phyloP scores from a whole-genome alignment of 2,797 vertebrate genomes.

The Dendrocincla tyrannina region DNA sequence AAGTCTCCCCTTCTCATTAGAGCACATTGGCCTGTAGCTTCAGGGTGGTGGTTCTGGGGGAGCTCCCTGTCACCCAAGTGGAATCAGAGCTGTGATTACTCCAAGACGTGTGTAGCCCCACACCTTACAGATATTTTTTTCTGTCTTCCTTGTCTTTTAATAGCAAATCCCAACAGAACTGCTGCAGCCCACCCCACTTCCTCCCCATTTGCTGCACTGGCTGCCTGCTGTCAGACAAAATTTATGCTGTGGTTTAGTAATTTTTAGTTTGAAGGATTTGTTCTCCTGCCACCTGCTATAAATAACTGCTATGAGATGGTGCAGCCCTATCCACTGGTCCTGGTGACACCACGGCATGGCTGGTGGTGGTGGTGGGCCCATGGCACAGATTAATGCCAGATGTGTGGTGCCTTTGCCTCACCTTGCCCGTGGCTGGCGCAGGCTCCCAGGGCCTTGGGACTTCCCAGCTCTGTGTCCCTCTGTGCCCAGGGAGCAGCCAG shows the following conservation, averaged over 20 bases:
- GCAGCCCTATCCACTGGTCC: accelerated
- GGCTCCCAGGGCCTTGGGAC: neutral
- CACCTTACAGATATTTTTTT: neutral
- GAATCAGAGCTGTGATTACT: neutral
- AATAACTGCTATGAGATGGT: neutral
- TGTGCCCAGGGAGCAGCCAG: accelerated
- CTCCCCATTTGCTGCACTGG: neutral
- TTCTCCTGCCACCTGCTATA: conserved; percentile 35
- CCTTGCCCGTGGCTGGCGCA: accelerated
- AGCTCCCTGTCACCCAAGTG: conserved; percentile 10
- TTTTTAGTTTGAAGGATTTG: conserved; percentile 56
- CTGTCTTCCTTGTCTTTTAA: neutral
- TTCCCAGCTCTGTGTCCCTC: accelerated
- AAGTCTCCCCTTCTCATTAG: conserved; percentile 18
- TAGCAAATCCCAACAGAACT: neutral
- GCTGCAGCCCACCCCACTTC: neutral
- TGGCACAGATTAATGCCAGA: neutral
- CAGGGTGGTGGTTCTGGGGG: neutral
- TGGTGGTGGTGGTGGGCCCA: accelerated
- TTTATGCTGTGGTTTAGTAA: conserved; percentile 62
- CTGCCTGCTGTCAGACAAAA: conserved; percentile 53
- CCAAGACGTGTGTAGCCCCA: neutral
- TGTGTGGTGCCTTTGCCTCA: no score
- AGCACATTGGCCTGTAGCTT: neutral
- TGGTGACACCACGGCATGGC: accelerated